Conservation (phyloP, 2,888 invertebrate species). For the Rotaria macrura region DNA sequence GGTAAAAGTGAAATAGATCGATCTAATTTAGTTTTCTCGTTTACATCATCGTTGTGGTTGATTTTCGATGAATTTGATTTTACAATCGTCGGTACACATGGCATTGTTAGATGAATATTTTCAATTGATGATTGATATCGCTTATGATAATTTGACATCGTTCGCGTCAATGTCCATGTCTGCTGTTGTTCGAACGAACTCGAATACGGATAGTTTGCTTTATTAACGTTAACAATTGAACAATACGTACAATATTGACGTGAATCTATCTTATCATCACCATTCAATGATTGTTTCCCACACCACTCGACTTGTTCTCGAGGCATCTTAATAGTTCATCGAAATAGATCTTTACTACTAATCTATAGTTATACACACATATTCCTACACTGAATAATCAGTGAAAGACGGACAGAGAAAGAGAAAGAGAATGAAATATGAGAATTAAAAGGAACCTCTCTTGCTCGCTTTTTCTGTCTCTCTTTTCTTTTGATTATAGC, state of each 20-base stretch:
- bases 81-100: not conserved
- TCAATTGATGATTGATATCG: not conserved
- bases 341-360: not conserved
- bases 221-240: not conserved
- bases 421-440: not conserved
- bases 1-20: not conserved
- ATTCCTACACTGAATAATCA: not conserved
- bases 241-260: not conserved
- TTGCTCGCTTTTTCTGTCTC: no score
- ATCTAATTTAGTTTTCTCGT: not conserved
- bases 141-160: not conserved
- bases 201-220: not conserved
- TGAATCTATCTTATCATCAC: not conserved
- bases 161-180: not conserved
- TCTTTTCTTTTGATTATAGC: not conserved
- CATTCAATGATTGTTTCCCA: not conserved
- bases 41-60: not conserved
- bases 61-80: not conserved
- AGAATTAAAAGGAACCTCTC: not conserved
- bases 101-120: not conserved
- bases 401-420: not conserved
- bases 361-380: not conserved
- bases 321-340: not conserved
- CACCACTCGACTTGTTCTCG: not conserved
- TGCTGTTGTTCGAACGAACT: not conserved